phyloP scores from a whole-genome alignment of 2,888 invertebrate species.

The Cactoblastis cactorum region DNA sequence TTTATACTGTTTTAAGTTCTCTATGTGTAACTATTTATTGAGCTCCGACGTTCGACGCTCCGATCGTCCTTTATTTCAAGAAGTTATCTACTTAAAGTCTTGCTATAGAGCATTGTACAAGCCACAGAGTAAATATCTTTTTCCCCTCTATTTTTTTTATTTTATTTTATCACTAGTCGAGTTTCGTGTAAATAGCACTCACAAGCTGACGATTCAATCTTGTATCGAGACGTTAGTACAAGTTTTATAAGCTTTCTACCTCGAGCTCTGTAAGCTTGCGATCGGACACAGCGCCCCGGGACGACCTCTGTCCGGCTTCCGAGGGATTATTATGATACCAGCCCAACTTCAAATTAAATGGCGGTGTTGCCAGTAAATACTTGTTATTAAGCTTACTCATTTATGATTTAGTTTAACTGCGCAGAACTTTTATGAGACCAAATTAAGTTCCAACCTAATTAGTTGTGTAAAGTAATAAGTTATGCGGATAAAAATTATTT shows the following conservation, averaged over 20 bases:
- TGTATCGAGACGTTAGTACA: background rate
- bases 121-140: no score
- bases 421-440: background rate
- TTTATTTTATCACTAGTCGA: no score
- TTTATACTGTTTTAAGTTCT: no score
- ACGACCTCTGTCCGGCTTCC: background rate
- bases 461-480: background rate
- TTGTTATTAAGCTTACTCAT: constrained; percentile 16
- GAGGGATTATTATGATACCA: background rate
- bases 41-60: no score
- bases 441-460: background rate
- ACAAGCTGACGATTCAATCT: no score
- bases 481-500: no score
- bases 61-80: no score
- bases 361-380: background rate
- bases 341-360: background rate
- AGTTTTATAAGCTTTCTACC: background rate
- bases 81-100: no score
- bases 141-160: no score
- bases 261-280: background rate
- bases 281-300: background rate
- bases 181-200: no score
- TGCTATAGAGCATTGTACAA: no score
- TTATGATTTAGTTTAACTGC: background rate
- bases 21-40: no score